Percentiles rank a stretch among this genome's conserved stretches.
phyloP scores from a whole-genome alignment of 2,888 invertebrate species.

The Agrotis segetum region DNA sequence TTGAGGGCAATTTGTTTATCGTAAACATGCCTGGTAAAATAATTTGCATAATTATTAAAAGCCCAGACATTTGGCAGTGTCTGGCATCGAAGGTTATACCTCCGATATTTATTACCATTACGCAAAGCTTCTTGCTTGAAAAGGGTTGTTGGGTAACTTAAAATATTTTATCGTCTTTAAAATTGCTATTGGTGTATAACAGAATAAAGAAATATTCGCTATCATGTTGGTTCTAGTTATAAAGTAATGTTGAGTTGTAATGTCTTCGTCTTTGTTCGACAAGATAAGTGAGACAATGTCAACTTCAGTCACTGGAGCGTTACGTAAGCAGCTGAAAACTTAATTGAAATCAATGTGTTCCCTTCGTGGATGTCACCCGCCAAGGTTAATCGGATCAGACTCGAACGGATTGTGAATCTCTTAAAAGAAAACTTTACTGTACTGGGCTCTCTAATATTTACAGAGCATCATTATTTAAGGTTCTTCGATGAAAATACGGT shows the following conservation, averaged over 20 bases:
- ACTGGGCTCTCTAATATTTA: slow-evolving; percentile 9
- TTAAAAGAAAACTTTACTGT: slow-evolving; percentile 11
- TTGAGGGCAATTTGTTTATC: slow-evolving; percentile 29
- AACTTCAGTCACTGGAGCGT: slow-evolving; percentile 41
- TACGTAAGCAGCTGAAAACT: slow-evolving; percentile 53
- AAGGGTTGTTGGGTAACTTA: slow-evolving; percentile 28
- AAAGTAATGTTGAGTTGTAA: slow-evolving; percentile 12
- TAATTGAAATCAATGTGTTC: slow-evolving; percentile 52
- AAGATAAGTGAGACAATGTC: slow-evolving; percentile 46
- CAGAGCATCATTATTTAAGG: background rate
- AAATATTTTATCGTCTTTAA: slow-evolving; percentile 9
- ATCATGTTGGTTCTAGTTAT: background rate
- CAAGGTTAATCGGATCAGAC: slow-evolving; percentile 46
- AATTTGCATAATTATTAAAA: slow-evolving; percentile 57
- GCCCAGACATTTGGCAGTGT: slow-evolving; percentile 24
- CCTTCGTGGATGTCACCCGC: slow-evolving; percentile 21
- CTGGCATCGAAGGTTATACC: slow-evolving; percentile 36
- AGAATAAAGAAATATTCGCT: slow-evolving; percentile 1
- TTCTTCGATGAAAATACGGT: slow-evolving; percentile 6
- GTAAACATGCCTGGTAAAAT: slow-evolving; percentile 43
- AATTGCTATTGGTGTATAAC: slow-evolving; percentile 3
- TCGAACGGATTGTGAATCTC: slow-evolving; percentile 30
- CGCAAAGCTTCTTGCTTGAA: slow-evolving; percentile 23
- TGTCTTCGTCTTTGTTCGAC: slow-evolving; percentile 29
- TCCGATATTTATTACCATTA: slow-evolving; percentile 38